Evolutionary conservation across 2,888 invertebrate species (phyloP).

Genomic region (Acrocyrtus sp.): DNA sequence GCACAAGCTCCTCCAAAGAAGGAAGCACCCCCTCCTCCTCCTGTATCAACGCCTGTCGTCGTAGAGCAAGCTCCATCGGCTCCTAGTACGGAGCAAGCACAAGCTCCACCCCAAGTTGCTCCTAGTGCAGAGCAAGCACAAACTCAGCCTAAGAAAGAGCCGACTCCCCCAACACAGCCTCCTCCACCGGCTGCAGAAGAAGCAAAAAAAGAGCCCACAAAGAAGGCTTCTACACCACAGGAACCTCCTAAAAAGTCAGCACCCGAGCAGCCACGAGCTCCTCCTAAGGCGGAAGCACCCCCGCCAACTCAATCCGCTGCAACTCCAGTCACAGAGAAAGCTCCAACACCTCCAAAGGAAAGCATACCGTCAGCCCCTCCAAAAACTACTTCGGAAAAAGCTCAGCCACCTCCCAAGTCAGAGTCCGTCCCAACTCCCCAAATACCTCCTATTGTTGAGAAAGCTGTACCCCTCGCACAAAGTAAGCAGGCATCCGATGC

Average conservation of each 20-base stretch:
- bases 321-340: not conserved
- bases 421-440: conserved; percentile 27
- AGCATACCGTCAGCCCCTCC: not conserved
- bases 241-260: too few species aligned
- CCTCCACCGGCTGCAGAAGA: conserved; percentile 9
- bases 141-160: not conserved
- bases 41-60: too few species aligned
- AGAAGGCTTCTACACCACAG: conserved; percentile 10
- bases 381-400: not conserved
- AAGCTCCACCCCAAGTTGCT: too few species aligned
- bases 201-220: not conserved
- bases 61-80: too few species aligned
- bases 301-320: too few species aligned
- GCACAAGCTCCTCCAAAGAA: too few species aligned
- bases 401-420: conserved; percentile 21
- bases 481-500: conserved; percentile 6
- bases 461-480: conserved; percentile 25
- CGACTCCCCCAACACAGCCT: conserved; percentile 12
- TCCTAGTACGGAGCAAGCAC: too few species aligned
- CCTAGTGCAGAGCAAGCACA: too few species aligned
- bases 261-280: too few species aligned
- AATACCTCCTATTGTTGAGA: conserved; percentile 55
- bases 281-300: conserved; percentile 18
- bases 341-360: conserved; percentile 8
- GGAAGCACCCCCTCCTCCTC: too few species aligned